A percentile compares a stretch with the other conserved stretches of the same genome.
These are phyloP conservation scores for Chorisops tibialis DNA, from an alignment of 2,888 invertebrate species.

Conservation along the genomic window DNA sequence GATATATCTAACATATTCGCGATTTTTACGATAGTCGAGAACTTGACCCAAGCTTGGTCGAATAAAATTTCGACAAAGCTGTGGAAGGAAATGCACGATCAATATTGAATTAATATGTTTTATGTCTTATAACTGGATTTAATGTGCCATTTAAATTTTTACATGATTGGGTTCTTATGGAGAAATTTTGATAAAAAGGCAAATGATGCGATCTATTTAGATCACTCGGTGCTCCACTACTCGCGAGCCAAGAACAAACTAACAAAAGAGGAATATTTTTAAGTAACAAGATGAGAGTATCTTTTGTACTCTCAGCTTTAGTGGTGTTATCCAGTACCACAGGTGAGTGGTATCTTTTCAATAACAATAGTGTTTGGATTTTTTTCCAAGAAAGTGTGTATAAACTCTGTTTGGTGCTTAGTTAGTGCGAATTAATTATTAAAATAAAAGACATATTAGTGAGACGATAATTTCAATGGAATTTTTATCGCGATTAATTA, in stretches of 20 bases:
- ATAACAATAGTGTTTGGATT: too few species aligned
- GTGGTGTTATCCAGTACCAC: not conserved
- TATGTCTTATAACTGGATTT: not conserved
- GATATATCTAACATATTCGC: not conserved
- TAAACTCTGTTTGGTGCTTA: too few species aligned
- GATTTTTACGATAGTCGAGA: not conserved
- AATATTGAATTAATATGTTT: not conserved
- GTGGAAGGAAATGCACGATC: not conserved
- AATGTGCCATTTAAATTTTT: not conserved
- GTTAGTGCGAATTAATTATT: too few species aligned
- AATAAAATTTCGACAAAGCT: too few species aligned
- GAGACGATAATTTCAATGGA: too few species aligned
- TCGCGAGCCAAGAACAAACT: not conserved
- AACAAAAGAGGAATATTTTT: not conserved
- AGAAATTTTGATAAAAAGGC: constrained; percentile 11
- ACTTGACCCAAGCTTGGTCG: not conserved
- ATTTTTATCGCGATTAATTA: too few species aligned
- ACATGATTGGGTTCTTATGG: not conserved
- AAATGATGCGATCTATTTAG: not conserved
- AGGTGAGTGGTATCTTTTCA: too few species aligned
- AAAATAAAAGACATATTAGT: too few species aligned
- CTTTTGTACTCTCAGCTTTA: not conserved
- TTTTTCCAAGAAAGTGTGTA: too few species aligned
- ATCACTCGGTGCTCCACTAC: not conserved
- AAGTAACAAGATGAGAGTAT: not conserved